phyloP scores from a whole-genome alignment of 2,113 vertebrate genomes.

The Pao palembangensis region DNA sequence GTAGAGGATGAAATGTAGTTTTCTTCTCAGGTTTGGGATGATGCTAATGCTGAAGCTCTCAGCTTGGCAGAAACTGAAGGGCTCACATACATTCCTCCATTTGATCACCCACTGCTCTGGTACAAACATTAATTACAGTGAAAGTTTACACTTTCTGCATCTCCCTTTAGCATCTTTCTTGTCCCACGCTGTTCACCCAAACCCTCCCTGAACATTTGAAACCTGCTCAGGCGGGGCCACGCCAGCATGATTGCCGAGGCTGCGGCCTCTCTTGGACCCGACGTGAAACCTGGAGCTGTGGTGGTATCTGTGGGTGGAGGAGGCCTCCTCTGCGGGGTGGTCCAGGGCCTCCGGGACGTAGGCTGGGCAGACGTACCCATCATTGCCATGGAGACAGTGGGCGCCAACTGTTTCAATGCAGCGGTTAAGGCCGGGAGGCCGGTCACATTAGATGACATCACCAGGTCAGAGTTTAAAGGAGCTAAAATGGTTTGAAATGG shows the following conservation, averaged over 20 bases:
- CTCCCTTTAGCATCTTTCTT: background rate
- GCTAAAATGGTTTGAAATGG: background rate
- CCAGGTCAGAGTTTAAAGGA: conserved; percentile 65
- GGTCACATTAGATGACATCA: conserved; percentile 78
- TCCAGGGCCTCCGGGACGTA: conserved; percentile 70
- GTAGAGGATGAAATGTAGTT: background rate
- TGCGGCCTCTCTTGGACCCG: conserved; percentile 52
- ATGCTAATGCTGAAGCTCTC: conserved; percentile 74
- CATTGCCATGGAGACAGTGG: conserved; percentile 77
- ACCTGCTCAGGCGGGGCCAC: conserved; percentile 72
- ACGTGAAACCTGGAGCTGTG: conserved; percentile 72
- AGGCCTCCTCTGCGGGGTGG: conserved; percentile 78
- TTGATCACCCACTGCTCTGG: conserved; percentile 80
- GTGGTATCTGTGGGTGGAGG: conserved; percentile 78
- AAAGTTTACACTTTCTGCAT: background rate
- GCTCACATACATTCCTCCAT: conserved; percentile 71
- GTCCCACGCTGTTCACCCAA: background rate
- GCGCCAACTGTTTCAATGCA: conserved; percentile 76
- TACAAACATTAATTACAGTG: conserved; percentile 21
- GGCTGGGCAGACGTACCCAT: conserved; percentile 76
- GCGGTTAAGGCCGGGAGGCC: conserved; percentile 66
- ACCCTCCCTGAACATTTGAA: background rate
- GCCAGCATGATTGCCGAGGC: conserved; percentile 70
- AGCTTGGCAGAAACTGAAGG: conserved; percentile 63
- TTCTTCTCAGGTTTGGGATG: conserved; percentile 76